Base-by-base conservation (phyloP, 2,888 invertebrate genomes). In the Cosmopolites sordidus region DNA sequence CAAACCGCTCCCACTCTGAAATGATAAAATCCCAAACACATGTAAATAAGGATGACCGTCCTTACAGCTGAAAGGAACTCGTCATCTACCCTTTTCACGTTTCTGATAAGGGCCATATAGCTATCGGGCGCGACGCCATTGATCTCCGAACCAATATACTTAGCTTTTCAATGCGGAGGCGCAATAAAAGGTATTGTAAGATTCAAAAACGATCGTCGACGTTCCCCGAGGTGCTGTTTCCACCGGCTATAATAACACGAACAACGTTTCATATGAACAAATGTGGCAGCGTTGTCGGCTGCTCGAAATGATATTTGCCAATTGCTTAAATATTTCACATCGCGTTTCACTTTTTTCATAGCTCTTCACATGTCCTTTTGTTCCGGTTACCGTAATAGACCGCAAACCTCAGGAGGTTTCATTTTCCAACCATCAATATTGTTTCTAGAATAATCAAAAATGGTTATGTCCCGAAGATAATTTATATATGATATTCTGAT, bases 81-180 rank as follows among this genome's bases (percentile, higher is more conserved):
- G 57, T 57, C 62, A 62, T 60, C 62, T 62, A 62, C 60, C 51
- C 60, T 62, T 62, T 64, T 64, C 60, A 62, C 61, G 62, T 62
- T 58, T 58, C 59, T 60, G 66, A 68, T 66, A 66, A 64, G 62
- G 56, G 49, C 51, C 51, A 29, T 57, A 59, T 61, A 58, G 67
- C 65, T 63, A 60, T 58, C 52, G 64, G 64, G 61, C 60, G 60
- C 58, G 38, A 50, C 62, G 63, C 64, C 66, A 70, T 69, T 69
- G 67, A 69, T 69, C 65, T 67, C 58, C 62, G 62, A 66, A 66
- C 68, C 69, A 69, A 71, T 70, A 70, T 69, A 69, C 68, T 69
- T 66, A 64, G 60, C 29, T 45, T 39, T 44, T 47, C 44, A 30
- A 30, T 47, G 48, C 56, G 37, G 62, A 58, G 50, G 61, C 64